phyloP scores from a whole-genome alignment of 2,888 invertebrate species.

The Drosophila recens region DNA sequence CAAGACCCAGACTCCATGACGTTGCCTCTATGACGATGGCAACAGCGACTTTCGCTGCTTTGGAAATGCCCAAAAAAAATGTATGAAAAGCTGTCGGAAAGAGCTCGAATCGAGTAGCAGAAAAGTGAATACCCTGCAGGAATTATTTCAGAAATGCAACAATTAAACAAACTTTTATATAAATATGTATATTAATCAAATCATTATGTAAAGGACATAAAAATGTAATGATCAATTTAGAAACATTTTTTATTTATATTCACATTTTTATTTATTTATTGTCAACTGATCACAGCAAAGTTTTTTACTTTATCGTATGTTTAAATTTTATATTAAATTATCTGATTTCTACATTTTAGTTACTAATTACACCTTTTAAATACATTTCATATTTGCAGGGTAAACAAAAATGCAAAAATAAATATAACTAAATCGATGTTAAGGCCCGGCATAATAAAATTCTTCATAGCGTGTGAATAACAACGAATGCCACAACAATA shows the following conservation, averaged over 20 bases:
- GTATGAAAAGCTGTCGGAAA: constrained; percentile 8
- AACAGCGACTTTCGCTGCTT: constrained; percentile 59
- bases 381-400: constrained; percentile 1
- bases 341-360: background rate
- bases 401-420: constrained; percentile 18
- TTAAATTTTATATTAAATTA: background rate
- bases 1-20: constrained; percentile 35
- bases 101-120: background rate
- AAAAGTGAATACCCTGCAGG: constrained; percentile 8
- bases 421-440: constrained; percentile 21
- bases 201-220: background rate
- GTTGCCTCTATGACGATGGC: constrained; percentile 30
- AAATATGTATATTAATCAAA: background rate
- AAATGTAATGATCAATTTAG: too few relatives aligned
- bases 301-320: too few relatives aligned
- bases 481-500: constrained; percentile 30
- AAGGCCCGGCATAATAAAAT: constrained; percentile 31
- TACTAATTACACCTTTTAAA: background rate
- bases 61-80: constrained; percentile 46
- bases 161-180: background rate
- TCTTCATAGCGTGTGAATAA: constrained; percentile 53
- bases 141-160: background rate
- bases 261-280: too few relatives aligned
- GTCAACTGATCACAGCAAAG: too few relatives aligned
- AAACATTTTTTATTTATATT: background rate